Evolutionary conservation across 2,888 invertebrate species (phyloP).

Genomic region (Salticus scenicus): DNA sequence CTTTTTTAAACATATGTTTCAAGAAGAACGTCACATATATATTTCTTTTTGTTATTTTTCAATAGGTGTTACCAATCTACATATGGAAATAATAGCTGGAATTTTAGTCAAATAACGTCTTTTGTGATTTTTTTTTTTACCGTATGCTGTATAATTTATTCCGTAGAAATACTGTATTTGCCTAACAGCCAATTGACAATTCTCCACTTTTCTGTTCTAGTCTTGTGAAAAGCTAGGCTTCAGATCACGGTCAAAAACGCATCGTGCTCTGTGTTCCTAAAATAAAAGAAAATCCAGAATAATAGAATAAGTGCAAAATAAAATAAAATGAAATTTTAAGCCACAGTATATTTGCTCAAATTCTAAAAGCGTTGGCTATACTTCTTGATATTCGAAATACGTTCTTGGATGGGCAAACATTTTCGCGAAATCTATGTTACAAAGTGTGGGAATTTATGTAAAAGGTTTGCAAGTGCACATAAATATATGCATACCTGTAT

Average conservation of each 20-base stretch:
- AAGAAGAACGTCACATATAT: no score
- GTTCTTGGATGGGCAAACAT: constrained; percentile 48
- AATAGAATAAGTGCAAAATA: constrained; percentile 31
- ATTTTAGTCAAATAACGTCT: no score
- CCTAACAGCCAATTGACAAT: constrained; percentile 37
- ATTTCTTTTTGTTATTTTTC: no score
- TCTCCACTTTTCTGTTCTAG: constrained; percentile 30
- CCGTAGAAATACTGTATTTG: constrained; percentile 43
- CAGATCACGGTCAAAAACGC: constrained; percentile 40
- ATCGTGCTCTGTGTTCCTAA: constrained; percentile 24
- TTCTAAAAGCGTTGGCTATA: constrained; percentile 44
- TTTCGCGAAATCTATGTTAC: constrained; percentile 48
- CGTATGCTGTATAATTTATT: no score
- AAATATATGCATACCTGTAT: constrained; percentile 59
- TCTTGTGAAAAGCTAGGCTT: constrained; percentile 36
- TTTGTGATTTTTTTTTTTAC: no score
- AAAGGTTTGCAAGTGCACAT: constrained; percentile 40
- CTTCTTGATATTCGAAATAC: constrained; percentile 47
- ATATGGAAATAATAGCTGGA: no score
- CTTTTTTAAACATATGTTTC: no score
- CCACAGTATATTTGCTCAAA: constrained; percentile 49
- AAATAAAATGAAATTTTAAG: constrained; percentile 29
- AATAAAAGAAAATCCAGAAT: constrained; percentile 27
- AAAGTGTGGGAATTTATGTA: constrained; percentile 40
- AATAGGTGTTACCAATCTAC: no score